Conservation (phyloP, 2,888 invertebrate species). For the Hymenopus coronatus region DNA sequence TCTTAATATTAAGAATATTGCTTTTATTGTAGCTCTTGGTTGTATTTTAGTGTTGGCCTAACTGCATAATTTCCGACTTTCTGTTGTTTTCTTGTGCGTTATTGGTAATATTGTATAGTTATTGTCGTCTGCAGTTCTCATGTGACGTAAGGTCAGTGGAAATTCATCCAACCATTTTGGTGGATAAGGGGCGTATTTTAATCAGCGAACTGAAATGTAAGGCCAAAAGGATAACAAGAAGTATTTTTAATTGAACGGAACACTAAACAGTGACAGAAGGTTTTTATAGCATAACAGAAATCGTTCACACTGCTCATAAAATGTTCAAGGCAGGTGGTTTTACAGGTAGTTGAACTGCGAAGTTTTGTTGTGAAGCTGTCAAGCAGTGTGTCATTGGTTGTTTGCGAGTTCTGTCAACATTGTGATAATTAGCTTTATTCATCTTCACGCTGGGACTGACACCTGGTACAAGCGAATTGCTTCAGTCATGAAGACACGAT, state of each 20-base stretch:
- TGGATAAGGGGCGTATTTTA: background rate
- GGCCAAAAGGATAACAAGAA: background rate
- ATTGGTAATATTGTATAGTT: background rate
- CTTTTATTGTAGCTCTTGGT: too few species aligned
- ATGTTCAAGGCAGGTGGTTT: background rate
- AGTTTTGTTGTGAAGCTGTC: background rate
- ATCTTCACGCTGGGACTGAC: background rate
- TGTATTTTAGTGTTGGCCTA: background rate
- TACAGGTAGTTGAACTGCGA: background rate
- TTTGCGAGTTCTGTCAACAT: background rate
- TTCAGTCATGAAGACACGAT: conserved; percentile 29
- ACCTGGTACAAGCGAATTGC: background rate
- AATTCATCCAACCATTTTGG: background rate
- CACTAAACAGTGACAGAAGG: background rate
- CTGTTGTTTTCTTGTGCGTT: background rate
- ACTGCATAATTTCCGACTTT: background rate
- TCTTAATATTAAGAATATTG: too few species aligned
- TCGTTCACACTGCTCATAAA: background rate
- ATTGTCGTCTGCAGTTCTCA: conserved; percentile 8
- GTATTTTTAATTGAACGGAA: background rate
- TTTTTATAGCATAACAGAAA: background rate
- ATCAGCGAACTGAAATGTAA: background rate
- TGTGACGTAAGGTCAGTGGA: background rate
- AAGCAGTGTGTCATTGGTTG: background rate
- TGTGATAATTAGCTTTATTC: background rate